Conservation (phyloP, 2,888 invertebrate species). For the Myopa tessellatipennis region DNA sequence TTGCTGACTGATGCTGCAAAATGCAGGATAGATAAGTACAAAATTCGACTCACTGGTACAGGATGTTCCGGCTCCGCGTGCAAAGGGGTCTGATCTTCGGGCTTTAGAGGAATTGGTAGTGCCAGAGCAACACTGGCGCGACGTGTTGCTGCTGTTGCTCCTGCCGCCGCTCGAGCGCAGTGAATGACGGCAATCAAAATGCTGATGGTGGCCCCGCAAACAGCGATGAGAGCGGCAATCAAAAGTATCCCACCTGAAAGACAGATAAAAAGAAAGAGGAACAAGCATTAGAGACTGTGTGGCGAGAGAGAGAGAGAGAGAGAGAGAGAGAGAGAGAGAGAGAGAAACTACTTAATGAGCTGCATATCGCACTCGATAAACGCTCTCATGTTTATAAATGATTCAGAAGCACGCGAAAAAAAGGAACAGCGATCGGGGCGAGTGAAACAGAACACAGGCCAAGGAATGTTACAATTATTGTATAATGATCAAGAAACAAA, state of each 20-base stretch:
- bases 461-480: too few species aligned
- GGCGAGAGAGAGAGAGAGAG: neutral
- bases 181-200: slow-evolving; percentile 60
- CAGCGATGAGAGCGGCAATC: slow-evolving; percentile 61
- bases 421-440: too few species aligned
- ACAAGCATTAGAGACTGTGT: neutral
- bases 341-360: neutral
- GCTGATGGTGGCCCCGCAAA: slow-evolving; percentile 62
- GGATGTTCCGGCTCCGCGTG: slow-evolving; percentile 69
- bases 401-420: too few species aligned
- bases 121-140: slow-evolving; percentile 59
- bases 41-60: slow-evolving; percentile 67
- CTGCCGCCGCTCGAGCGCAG: slow-evolving; percentile 53
- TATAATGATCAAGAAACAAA: too few species aligned
- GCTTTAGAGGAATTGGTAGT: slow-evolving; percentile 64
- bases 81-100: slow-evolving; percentile 64
- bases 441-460: too few species aligned
- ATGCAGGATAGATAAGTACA: neutral
- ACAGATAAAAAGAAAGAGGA: slow-evolving; percentile 12
- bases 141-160: slow-evolving; percentile 51
- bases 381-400: slow-evolving; percentile 1
- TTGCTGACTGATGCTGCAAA: neutral
- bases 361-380: neutral
- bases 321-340: neutral
- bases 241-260: slow-evolving; percentile 60